A percentile compares a stretch with the other conserved stretches of the same genome.
phyloP scores from a whole-genome alignment of 1,140 invertebrate species.

The Drosophila hydei region DNA sequence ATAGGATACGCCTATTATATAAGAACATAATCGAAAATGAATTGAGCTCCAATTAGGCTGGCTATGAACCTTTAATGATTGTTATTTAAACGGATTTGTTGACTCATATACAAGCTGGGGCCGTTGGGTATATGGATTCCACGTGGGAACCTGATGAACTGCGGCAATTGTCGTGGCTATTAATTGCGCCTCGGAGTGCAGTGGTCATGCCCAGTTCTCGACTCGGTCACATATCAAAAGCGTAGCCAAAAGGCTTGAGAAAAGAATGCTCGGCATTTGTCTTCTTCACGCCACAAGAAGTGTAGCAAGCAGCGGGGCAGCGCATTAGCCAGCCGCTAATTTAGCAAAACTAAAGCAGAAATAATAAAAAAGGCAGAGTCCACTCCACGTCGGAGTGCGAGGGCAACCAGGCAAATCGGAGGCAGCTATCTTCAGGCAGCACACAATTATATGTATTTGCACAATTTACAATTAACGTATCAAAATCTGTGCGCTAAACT shows the following conservation, averaged over 20 bases:
- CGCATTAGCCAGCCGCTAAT: constrained; percentile 52
- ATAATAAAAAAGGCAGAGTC: constrained; percentile 33
- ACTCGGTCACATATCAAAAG: constrained; percentile 69
- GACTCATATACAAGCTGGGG: constrained; percentile 29
- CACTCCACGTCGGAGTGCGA: not conserved
- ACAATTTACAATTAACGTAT: constrained; percentile 80
- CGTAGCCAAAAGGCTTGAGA: constrained; percentile 79
- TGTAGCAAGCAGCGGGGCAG: constrained; percentile 7
- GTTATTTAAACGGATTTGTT: constrained; percentile 57
- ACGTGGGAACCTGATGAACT: constrained; percentile 60
- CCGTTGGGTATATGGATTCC: constrained; percentile 24
- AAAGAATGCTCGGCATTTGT: constrained; percentile 77
- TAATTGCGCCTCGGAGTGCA: constrained; percentile 57
- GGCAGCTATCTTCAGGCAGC: constrained; percentile 39
- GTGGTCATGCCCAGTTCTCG: constrained; percentile 36
- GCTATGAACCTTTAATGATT: constrained; percentile 63
- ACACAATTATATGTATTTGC: constrained; percentile 76
- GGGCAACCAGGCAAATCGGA: constrained; percentile 66
- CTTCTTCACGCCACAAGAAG: constrained; percentile 70
- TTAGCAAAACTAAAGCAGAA: constrained; percentile 74
- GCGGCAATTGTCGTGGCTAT: constrained; percentile 56
- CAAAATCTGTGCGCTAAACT: constrained; percentile 77
- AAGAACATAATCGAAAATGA: constrained; percentile 49
- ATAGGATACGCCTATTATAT: constrained; percentile 32
- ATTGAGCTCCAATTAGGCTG: constrained; percentile 63